Evolutionary conservation across 2,888 invertebrate genomes (phyloP), one percentile per base, ranked within the genome.

Genomic region (Ectobius pallidus): DNA sequence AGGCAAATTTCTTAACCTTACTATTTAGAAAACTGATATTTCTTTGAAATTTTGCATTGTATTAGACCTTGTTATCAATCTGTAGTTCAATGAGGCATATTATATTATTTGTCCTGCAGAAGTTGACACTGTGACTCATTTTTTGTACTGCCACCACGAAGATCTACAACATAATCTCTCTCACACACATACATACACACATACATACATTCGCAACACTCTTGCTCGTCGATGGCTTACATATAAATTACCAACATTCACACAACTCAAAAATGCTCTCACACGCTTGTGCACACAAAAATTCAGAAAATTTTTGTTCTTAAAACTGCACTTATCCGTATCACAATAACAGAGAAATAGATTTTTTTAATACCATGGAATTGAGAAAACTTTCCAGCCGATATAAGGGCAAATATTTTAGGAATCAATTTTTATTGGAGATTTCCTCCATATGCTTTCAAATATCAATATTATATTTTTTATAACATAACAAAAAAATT

Each of bases 61-160:
- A n/a, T n/a, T n/a, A 34, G 34, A 11, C 6, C 6, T 7, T 34
- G 11, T 34, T 34, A 7, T 34, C 34, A 34, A 34, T 34, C 11
- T 18, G n/a, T 39, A 20, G 46, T 65, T 44, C 18, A 65, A 22
- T 30, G 11, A 39, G 11, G 20, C n/a, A n/a, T n/a, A n/a, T 62
- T n/a, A 7, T 39, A 27, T 16, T n/a, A 22, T 58, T 32, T 58
- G 22, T 58, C 30, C 58, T 58, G 58, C 30, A 32, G 30, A 65
- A 34, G 7, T 42, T 65, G 65, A 34, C 46, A 65, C 27, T 20
- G 30, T 18, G 30, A 46, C 58, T 58, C 34, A 30, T 27, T 65
- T n/a, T n/a, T 27, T 65, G 7, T 65, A 44, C 65, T 65, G 46
- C 65, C 65, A 65, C 65, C 46, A 65, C 18, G 25, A 44, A 22